Conservation (phyloP, 2,113 vertebrate genomes). For the Macrotis lagotis region DNA sequence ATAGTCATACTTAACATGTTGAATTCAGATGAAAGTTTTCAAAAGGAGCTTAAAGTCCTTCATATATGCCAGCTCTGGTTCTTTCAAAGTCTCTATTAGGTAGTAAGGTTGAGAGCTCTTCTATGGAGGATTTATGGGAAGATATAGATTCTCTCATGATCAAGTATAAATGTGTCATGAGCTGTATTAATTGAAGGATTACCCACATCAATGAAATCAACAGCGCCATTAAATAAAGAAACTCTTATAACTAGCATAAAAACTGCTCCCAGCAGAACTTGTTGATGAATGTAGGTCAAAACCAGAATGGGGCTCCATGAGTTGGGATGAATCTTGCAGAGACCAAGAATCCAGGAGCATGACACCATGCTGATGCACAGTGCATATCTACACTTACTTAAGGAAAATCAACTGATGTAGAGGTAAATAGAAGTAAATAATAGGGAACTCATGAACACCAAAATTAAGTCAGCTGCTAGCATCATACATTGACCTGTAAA, state of each 20-base stretch:
- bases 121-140: not conserved
- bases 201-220: not conserved
- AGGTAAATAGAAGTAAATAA: not conserved
- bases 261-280: not conserved
- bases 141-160: not conserved
- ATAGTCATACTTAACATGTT: not conserved
- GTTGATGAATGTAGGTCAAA: not conserved
- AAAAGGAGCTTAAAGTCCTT: not conserved
- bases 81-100: not conserved
- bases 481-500: not conserved
- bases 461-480: not conserved
- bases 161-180: not conserved
- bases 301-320: not conserved
- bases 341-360: not conserved
- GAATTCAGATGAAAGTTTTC: not conserved
- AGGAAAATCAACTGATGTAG: not conserved
- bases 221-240: not conserved
- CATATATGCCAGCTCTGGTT: not conserved
- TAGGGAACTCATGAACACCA: not conserved
- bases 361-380: not conserved
- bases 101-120: not conserved
- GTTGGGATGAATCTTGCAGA: not conserved
- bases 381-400: not conserved
- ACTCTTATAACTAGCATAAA: not conserved
- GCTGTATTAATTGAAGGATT: no score